Percentiles rank a stretch among this genome's conserved stretches.
Conservation (phyloP, 2,888 invertebrate species). For the Euclidia mi region DNA sequence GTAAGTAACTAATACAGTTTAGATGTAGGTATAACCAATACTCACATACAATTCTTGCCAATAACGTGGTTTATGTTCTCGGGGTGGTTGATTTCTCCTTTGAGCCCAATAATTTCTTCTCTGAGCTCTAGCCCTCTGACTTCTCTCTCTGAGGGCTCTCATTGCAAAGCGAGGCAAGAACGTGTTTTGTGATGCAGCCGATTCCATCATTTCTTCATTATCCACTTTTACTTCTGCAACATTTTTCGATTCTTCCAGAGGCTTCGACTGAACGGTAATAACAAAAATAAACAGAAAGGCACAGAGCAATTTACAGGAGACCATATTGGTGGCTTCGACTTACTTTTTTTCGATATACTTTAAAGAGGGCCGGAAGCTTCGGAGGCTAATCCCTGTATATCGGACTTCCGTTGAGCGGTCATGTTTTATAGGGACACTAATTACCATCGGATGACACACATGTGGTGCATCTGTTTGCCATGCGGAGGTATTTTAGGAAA, state of each 20-base stretch:
- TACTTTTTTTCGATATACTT: constrained; percentile 15
- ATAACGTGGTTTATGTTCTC: constrained; percentile 50
- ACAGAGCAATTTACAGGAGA: constrained; percentile 57
- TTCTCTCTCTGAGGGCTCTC: constrained; percentile 76
- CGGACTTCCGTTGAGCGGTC: constrained; percentile 46
- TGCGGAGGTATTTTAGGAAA: constrained; percentile 79
- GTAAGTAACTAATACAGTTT: too few relatives aligned
- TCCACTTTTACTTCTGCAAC: constrained; percentile 29
- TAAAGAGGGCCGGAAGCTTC: constrained; percentile 30
- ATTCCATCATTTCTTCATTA: constrained; percentile 77
- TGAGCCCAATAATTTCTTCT: constrained; percentile 64
- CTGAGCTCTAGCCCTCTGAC: constrained; percentile 71
- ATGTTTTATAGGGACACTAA: constrained; percentile 77
- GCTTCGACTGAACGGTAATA: constrained; percentile 60
- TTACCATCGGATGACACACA: constrained; percentile 79
- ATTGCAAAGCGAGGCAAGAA: constrained; percentile 84
- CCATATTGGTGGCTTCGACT: constrained; percentile 52
- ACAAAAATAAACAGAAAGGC: constrained; percentile 57
- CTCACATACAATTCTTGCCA: constrained; percentile 45
- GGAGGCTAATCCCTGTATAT: constrained; percentile 73
- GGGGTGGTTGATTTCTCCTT: constrained; percentile 52
- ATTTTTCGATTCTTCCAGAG: constrained; percentile 58
- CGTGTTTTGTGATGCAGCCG: constrained; percentile 80
- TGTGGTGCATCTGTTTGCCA: constrained; percentile 82
- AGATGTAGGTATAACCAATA: not conserved